Base-by-base conservation (phyloP, 2,888 invertebrate species). In the Andrena praecox region DNA sequence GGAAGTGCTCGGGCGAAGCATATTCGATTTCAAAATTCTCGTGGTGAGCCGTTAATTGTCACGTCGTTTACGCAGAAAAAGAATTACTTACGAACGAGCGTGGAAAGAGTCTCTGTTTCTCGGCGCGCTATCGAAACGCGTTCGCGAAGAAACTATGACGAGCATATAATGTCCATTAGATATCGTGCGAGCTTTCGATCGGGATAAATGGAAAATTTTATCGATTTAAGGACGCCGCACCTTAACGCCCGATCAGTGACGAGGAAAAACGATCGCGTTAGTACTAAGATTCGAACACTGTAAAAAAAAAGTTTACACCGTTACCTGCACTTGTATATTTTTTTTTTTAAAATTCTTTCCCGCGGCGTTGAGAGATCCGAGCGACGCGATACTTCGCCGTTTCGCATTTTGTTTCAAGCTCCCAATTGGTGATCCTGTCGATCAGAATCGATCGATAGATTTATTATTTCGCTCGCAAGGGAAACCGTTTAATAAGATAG, bases 21-120 rank as follows among this genome's bases (percentile, higher is more conserved):
- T 12, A 24, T 52, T 71, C 16, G 42, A 76, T 31, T 20, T 20
- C 16, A 76, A 54, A 70, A 70, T 12, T 70, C 52, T 31, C 52
- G 12, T 16, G 27, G 12, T 52, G 31, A 68, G 42, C 54, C 10
- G 7, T 59, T 48, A 33, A 48, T 68, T 10, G n/a, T 42, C 35
- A 20, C 42, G 35, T 75, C 20, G 27, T 54, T 54, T 12, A n/a
- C 3, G 29, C 20, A n/a, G 20, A 27, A 29, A 20, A 20, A 27
- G 10, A 35, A 4, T 42, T 70, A 64, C n/a, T 20, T n/a, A n/a
- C 20, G 8, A 52, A 52, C 4, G 4, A 48, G 10, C 24, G 27
- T 3, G 4, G 7, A 24, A 5, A 50, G 52, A 52, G 8, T 60
- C 24, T 20, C 66, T 48, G 56, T 50, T 63, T 42, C 31, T 48